Base-by-base conservation (phyloP, 2,797 vertebrate genomes). In the Anguilla obscura region DNA sequence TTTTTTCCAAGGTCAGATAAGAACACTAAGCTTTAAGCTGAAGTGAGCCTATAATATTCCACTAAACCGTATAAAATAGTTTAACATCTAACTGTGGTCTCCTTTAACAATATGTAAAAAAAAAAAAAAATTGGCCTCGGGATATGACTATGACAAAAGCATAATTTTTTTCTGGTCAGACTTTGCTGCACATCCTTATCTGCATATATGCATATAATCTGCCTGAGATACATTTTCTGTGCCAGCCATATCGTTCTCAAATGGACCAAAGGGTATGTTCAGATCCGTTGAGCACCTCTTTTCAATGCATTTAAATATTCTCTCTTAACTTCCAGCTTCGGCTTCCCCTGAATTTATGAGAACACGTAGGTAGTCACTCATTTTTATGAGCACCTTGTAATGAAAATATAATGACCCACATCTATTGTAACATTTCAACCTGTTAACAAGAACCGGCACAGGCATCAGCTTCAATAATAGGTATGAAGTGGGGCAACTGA, bases 331-430 rank as follows among this genome's bases (percentile, higher is more conserved):
- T 30, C 24, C 40, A 76, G 89, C 74, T 66, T 87, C 45, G 83
- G 84, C 79, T 90, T 83, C 74, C 52, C 82, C 60, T 76, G 87
- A 84, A 85, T 88, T 71, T 89, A 90, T 87, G 86, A 87, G 86
- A 87, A 71, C 86, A 85, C 48, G 87, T 52, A 76, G 90, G 90
- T 69, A 90, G 89, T 89, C 79, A 9, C 74, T 91, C 89, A 90
- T 90, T 90, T 91, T 93, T 92, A 92, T 87, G 90, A 88, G 87
- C 85, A 89, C 79, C 86, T 69, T 80, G 88, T 89, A 90, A 93
- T 91, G 89, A 92, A 93, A 93, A 87, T 88, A 89, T 91, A 92
- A 91, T 90, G 89, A 91, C 88, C 63, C 86, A 89, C 66, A 90
- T 91, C 85, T 66, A 88, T 91, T 90, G 88, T 91, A 88, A 91